A percentile compares a stretch with the other conserved stretches of the same genome.
These are phyloP conservation scores for Microctenopoma lineatum DNA, from an alignment of 2,797 vertebrate genomes.

Conservation along the genomic window DNA sequence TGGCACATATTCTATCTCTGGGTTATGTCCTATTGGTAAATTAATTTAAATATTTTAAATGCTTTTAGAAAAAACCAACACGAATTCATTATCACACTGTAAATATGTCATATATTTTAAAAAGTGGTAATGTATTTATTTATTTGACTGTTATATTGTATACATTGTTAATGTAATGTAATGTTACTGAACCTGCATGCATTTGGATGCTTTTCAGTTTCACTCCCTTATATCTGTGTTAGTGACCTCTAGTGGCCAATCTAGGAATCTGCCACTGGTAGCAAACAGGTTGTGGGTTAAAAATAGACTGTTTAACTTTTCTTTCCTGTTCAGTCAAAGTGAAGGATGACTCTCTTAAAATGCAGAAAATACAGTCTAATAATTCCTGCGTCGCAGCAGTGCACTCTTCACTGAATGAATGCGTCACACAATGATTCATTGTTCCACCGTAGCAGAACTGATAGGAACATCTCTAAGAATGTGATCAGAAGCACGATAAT, in stretches of 20 bases:
- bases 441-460: not conserved
- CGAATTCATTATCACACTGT: not conserved
- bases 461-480: not conserved
- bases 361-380: not conserved
- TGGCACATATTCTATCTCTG: conserved; percentile 32
- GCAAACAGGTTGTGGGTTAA: not conserved
- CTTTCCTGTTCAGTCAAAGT: not conserved
- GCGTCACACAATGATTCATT: not conserved
- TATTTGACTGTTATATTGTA: not conserved
- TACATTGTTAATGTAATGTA: not conserved
- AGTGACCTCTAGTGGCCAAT: conserved; percentile 3
- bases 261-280: not conserved
- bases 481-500: not conserved
- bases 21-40: conserved; percentile 3
- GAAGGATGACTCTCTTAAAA: not conserved
- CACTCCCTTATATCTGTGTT: not conserved
- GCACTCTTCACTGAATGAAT: not conserved
- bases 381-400: not conserved
- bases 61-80: not conserved
- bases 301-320: not conserved
- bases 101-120: not conserved
- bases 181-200: not conserved
- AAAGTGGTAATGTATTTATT: not conserved
- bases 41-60: conserved; percentile 22
- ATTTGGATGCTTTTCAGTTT: not conserved